Base-by-base conservation (phyloP, 2,113 vertebrate species). In the Muntiacus muntjak region DNA sequence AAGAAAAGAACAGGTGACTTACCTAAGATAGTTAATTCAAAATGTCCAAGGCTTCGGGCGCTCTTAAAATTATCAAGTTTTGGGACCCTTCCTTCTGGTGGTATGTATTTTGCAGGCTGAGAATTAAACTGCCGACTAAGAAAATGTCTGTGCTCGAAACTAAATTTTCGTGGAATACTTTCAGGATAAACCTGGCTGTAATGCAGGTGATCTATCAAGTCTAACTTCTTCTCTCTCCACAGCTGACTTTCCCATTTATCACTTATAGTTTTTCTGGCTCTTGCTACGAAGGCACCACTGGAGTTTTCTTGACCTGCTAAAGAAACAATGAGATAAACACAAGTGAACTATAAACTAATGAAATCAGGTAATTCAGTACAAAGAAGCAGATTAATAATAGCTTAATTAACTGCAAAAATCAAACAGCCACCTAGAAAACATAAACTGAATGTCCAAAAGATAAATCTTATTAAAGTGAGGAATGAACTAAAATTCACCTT, bases 1-100 rank as follows among this genome's bases (percentile, higher is more conserved):
- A 92, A 87, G 54, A 88, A 36, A 89, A 92, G 11, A 94, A 86
- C 2, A 67, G 13, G 60, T 85, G 16, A 98, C 98, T 99, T 98
- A 99, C 99, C 99, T 89, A 99, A 97, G 96, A 99, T 98, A 12
- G 99, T 99, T 79, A 99, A 97, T 96, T 99, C 98, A 28, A 99
- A 99, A 98, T 99, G 99, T 58, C 99, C 99, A 55, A 98, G 97
- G 86, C 98, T 98, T 91, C 85, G 95, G 21, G 98, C 97, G 40
- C 98, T 98, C 58, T 98, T 97, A 95, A 99, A 96, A 14, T 98
- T 45, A 30, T 81, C 82, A 6, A 97, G 76, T 30, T 81, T 97
- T 2, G 97, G 93, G 8, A 76, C 57, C 9, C 5, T 95, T 57
- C 89, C 91, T 95, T 98, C 98, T 45, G 88, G 40, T 8, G 99